A percentile compares a stretch with the other conserved stretches of the same genome.
These are phyloP conservation scores for Gisinianus flammeolus DNA, from an alignment of 2,888 invertebrate species.

Conservation along the genomic window DNA sequence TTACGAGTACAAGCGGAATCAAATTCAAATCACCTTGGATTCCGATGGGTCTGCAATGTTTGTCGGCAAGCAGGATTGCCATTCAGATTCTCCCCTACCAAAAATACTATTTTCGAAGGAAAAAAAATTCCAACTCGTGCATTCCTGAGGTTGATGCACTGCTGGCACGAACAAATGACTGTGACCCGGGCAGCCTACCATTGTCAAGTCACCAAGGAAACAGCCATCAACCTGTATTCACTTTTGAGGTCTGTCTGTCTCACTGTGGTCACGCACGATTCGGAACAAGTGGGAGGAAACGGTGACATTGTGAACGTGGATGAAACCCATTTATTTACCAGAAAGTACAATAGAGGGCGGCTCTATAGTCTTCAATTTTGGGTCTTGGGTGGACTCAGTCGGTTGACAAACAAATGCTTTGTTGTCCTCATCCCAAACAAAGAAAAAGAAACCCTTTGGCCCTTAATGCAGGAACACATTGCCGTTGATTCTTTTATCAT, in stretches of 20 bases:
- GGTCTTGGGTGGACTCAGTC: slow-evolving; percentile 33
- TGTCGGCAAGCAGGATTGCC: neutral
- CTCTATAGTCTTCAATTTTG: slow-evolving; percentile 1
- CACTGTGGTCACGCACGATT: slow-evolving; percentile 12
- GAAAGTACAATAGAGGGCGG: slow-evolving; percentile 44
- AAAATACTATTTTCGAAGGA: slow-evolving; percentile 25
- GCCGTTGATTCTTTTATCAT: slow-evolving; percentile 20
- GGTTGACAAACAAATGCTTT: slow-evolving; percentile 14
- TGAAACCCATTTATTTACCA: slow-evolving; percentile 37
- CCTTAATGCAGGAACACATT: slow-evolving; percentile 20
- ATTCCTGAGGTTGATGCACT: neutral
- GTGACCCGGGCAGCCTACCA: slow-evolving; percentile 12
- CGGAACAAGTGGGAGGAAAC: slow-evolving; percentile 25
- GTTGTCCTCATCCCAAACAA: slow-evolving; percentile 5
- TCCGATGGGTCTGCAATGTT: neutral
- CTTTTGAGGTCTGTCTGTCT: slow-evolving; percentile 10
- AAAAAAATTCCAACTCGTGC: neutral
- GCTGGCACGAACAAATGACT: neutral
- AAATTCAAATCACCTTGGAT: neutral
- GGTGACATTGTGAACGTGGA: slow-evolving; percentile 45
- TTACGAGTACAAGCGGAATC: neutral
- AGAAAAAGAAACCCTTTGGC: slow-evolving; percentile 18
- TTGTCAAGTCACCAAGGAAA: neutral
- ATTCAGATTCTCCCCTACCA: neutral
- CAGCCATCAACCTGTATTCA: slow-evolving; percentile 27